Conservation (phyloP, 2,888 invertebrate genomes). For the Lasioglossum zephyrum region DNA sequence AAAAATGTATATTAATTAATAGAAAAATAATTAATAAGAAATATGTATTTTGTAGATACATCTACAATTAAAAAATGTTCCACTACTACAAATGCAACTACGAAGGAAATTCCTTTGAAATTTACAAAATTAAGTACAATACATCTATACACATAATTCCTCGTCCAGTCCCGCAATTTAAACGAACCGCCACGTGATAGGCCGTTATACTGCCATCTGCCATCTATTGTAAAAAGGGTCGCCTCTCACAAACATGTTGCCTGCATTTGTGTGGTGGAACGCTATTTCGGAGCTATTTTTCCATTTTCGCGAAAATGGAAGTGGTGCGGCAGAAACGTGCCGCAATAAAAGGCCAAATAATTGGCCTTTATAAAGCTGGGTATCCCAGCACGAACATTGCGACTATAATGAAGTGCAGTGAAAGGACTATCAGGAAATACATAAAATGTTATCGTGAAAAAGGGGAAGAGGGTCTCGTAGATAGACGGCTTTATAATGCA, state of each 20-base stretch:
- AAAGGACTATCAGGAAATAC: constrained; percentile 19
- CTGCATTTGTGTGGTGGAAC: constrained; percentile 14
- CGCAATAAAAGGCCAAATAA: constrained; percentile 19
- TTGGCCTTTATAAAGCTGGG: constrained; percentile 13
- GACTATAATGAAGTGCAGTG: constrained; percentile 21
- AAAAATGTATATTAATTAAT: too few relatives aligned
- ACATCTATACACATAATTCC: not conserved
- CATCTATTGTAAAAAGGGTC: not conserved
- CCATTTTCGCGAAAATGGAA: constrained; percentile 20
- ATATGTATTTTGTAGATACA: not conserved
- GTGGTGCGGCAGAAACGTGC: constrained; percentile 19
- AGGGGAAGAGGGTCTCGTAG: constrained; percentile 14
- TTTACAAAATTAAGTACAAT: not conserved
- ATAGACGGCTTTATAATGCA: constrained; percentile 20
- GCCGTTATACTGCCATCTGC: not conserved
- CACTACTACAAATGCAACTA: not conserved
- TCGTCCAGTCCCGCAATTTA: not conserved
- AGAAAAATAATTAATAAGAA: not conserved
- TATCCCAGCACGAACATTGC: constrained; percentile 16
- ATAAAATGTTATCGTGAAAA: constrained; percentile 18
- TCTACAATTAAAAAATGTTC: not conserved
- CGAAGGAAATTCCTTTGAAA: not conserved
- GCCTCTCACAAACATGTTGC: not conserved
- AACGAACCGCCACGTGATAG: not conserved
- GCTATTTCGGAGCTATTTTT: constrained; percentile 27